Base-by-base conservation (phyloP, 2,797 vertebrate genomes). In the Morus bassanus region DNA sequence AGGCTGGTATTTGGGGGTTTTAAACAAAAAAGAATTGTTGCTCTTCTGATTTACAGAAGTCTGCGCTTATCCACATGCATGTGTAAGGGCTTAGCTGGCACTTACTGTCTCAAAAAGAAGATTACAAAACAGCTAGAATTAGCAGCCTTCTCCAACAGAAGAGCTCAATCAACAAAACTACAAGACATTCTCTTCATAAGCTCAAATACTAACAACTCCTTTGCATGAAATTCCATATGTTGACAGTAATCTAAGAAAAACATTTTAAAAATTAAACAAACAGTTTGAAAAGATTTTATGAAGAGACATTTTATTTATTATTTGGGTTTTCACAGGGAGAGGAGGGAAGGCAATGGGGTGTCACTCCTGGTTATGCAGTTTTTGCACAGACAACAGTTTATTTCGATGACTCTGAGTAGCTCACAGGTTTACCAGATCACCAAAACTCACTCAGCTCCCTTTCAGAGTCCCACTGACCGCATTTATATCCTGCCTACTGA, bases 401-500 rank as follows among this genome's bases (percentile, higher is more conserved):
- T 0, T 3, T 0, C 3, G 0, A 11, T 17, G 57, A 31, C 51
- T 45, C 17, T 8, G 43, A 43, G 0, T 1, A 43, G 7, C 27
- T 12, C n/a, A 5, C 8, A 27, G 30, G 22, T 5, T 48, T 22
- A 43, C 73, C 33, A 64, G 28, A 24, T 35, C 45, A 23, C 12
- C 18, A 68, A 39, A 88, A 88, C 10, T 35, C 8, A 4, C 6
- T 43, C 46, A 10, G 21, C 1, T 37, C 18, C 46, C 60, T 45
- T 19, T 18, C 18, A 56, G 50, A 64, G 37, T 35, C 19, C 27
- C 22, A 5, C 50, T 39, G 76, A 18, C 25, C 13, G 24, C 31
- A 30, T 37, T 41, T 37, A 23, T 11, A 56, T 4, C 31, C 41
- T 5, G 22, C 24, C 25, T 67, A 27, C 43, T 30, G 10, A 43